Percentiles rank a stretch among this genome's conserved stretches.
These are phyloP conservation scores for Hypomecis punctinalis DNA, from an alignment of 2,888 invertebrate genomes.

Conservation along the genomic window DNA sequence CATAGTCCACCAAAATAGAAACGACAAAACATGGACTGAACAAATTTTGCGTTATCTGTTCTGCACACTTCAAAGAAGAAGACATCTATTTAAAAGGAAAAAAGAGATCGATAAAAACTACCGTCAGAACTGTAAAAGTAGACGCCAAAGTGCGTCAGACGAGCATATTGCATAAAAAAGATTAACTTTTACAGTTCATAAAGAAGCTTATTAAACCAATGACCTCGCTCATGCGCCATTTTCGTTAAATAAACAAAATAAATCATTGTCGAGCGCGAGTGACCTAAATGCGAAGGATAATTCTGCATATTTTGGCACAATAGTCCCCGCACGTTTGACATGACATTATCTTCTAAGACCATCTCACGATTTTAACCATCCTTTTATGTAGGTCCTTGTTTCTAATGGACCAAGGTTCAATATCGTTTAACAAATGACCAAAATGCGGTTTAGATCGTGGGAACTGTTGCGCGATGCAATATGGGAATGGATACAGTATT, in stretches of 20 bases:
- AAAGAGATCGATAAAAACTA: too few relatives aligned
- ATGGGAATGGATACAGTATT: conserved; percentile 39
- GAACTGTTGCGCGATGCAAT: conserved; percentile 30
- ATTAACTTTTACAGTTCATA: neutral
- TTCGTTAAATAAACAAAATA: conserved; percentile 29
- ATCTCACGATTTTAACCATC: conserved; percentile 51
- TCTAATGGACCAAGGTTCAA: conserved; percentile 29
- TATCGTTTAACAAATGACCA: conserved; percentile 27
- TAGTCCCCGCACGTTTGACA: conserved; percentile 62
- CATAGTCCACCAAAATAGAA: too few relatives aligned
- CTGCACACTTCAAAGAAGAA: too few relatives aligned
- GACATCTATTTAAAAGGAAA: too few relatives aligned
- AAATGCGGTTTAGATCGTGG: conserved; percentile 35
- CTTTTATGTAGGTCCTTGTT: conserved; percentile 24
- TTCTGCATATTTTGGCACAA: conserved; percentile 47
- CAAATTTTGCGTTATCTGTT: too few relatives aligned
- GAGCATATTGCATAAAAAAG: too few relatives aligned
- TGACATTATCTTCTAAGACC: conserved; percentile 66
- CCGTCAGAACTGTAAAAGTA: too few relatives aligned
- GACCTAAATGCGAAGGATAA: conserved; percentile 43
- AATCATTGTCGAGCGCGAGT: conserved; percentile 36
- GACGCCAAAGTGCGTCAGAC: too few relatives aligned
- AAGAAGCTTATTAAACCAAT: neutral
- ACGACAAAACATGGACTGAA: too few relatives aligned
- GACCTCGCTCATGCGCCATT: conserved; percentile 21